These are phyloP conservation scores for Muntiacus muntjak DNA, from an alignment of 2,113 vertebrate genomes.

Conservation along the genomic window DNA sequence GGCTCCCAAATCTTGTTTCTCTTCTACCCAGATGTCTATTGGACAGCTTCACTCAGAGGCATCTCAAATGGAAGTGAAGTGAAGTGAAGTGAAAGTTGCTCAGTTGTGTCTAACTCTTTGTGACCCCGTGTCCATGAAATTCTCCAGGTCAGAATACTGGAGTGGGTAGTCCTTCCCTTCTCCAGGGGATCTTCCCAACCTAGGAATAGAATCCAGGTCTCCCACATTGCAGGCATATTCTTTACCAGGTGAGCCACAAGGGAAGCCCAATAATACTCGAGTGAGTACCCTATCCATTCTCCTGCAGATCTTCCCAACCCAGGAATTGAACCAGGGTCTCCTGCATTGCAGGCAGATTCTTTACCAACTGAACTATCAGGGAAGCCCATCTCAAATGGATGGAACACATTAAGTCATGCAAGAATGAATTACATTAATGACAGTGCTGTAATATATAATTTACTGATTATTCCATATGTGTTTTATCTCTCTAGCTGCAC, in stretches of 20 bases:
- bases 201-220: neutral
- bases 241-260: neutral
- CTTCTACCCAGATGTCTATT: neutral
- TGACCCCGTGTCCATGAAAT: accelerated
- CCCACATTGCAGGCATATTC: neutral
- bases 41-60: neutral
- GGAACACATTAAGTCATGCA: neutral
- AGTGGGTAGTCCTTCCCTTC: neutral
- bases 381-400: neutral
- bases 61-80: neutral
- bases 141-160: neutral
- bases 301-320: neutral
- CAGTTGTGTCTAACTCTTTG: neutral
- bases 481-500: neutral
- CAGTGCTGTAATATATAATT: too few species aligned
- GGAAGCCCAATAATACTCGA: neutral
- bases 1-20: neutral
- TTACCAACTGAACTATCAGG: neutral
- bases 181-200: neutral
- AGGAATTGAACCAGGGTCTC: neutral
- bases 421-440: neutral
- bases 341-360: neutral
- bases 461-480: neutral
- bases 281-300: neutral
- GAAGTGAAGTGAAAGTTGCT: neutral